Conservation (phyloP, 2,797 vertebrate species). For the Lagorchestes hirsutus region DNA sequence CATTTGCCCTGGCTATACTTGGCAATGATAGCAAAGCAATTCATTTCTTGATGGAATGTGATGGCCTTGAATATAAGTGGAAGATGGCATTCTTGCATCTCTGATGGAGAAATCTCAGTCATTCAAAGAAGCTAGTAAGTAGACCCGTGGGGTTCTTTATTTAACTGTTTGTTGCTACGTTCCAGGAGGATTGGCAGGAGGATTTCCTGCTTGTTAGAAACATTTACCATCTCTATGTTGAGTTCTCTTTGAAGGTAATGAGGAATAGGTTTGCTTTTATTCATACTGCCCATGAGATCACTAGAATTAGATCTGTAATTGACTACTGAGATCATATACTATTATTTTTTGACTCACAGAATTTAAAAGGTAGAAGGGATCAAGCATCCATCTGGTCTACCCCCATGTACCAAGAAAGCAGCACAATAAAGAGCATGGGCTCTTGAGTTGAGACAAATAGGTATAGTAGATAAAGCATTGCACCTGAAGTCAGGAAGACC, state of each 20-base stretch:
- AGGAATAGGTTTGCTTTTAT: background rate
- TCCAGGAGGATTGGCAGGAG: background rate
- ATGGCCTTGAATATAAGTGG: background rate
- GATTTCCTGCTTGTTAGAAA: constrained; percentile 19
- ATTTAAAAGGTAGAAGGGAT: background rate
- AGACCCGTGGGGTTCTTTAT: background rate
- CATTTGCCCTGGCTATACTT: background rate
- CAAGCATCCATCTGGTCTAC: background rate
- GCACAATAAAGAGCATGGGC: background rate
- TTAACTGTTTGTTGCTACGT: background rate
- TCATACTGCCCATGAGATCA: background rate
- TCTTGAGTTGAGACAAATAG: background rate
- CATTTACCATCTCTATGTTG: background rate
- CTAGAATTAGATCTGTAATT: background rate
- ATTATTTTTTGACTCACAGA: background rate
- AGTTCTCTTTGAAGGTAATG: background rate
- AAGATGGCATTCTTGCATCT: background rate
- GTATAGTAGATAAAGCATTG: background rate
- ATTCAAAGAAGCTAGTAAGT: background rate
- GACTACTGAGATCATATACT: background rate
- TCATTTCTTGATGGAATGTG: background rate
- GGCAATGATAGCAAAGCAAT: background rate
- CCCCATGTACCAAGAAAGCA: background rate
- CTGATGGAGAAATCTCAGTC: background rate
- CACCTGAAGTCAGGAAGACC: background rate